Conservation (phyloP, 2,888 invertebrate species). For the Synanthedon tipuliformis region DNA sequence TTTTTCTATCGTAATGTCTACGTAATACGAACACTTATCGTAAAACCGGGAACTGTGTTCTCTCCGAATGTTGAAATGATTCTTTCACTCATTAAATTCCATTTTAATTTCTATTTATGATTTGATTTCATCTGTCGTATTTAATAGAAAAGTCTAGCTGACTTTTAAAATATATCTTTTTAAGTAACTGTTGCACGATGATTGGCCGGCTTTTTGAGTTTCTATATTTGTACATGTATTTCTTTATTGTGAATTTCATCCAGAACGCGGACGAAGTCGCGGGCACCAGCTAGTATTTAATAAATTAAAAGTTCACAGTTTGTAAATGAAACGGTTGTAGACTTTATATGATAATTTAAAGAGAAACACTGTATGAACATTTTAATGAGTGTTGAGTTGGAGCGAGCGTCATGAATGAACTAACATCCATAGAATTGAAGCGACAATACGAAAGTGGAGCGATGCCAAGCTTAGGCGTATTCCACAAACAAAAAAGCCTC, state of each 20-base stretch:
- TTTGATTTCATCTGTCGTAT: too few relatives aligned
- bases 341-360: conserved; percentile 17
- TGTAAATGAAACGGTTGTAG: too few relatives aligned
- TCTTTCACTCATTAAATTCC: conserved; percentile 48
- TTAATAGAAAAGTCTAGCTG: too few relatives aligned
- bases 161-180: too few relatives aligned
- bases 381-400: conserved; percentile 42
- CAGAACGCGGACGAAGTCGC: too few relatives aligned
- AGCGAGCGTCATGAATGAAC: conserved; percentile 43
- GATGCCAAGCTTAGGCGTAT: conserved; percentile 58
- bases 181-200: too few relatives aligned
- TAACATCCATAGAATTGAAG: conserved; percentile 59
- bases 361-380: conserved; percentile 24
- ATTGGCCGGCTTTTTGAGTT: too few relatives aligned
- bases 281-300: too few relatives aligned
- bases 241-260: too few relatives aligned
- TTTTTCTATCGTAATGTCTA: conserved; percentile 30
- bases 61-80: conserved; percentile 25
- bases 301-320: too few relatives aligned
- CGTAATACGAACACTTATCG: conserved; percentile 25
- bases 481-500: conserved; percentile 65
- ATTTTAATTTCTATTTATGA: conserved; percentile 40
- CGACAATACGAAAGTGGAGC: conserved; percentile 62
- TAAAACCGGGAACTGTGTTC: conserved; percentile 5
- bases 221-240: too few relatives aligned